phyloP scores from a whole-genome alignment of 2,888 invertebrate genomes.

The Tenthredo notha region DNA sequence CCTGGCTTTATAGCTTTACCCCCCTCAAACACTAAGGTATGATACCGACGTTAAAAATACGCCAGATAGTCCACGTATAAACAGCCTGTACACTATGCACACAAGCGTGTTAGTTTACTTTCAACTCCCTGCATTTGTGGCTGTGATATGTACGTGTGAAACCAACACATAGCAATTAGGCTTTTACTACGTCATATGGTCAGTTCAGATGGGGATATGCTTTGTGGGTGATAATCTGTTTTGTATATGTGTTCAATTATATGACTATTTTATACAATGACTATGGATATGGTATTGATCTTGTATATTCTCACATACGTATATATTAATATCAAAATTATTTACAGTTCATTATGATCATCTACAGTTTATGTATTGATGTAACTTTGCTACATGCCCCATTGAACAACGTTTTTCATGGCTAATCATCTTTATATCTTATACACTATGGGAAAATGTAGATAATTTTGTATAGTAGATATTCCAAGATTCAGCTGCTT shows the following conservation, averaged over 20 bases:
- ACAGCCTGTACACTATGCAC: conserved; percentile 17
- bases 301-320: background rate
- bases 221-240: conserved; percentile 11
- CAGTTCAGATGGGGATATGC: conserved; percentile 19
- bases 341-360: background rate
- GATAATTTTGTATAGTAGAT: conserved; percentile 22
- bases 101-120: conserved; percentile 35
- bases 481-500: background rate
- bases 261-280: background rate
- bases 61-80: conserved; percentile 55
- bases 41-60: conserved; percentile 60
- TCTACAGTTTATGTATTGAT: background rate
- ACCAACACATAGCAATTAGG: background rate
- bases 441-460: background rate
- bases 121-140: conserved; percentile 12
- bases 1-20: conserved; percentile 60
- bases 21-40: conserved; percentile 52
- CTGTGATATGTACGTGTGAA: background rate
- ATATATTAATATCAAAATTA: background rate
- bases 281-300: background rate
- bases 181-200: conserved; percentile 9
- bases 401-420: conserved; percentile 1
- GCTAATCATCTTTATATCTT: background rate
- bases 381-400: background rate
- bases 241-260: conserved; percentile 10